A percentile compares a stretch with the other conserved stretches of the same genome.
phyloP scores from a whole-genome alignment of 2,113 vertebrate genomes.

The Phalacrocorax brasilianus region DNA sequence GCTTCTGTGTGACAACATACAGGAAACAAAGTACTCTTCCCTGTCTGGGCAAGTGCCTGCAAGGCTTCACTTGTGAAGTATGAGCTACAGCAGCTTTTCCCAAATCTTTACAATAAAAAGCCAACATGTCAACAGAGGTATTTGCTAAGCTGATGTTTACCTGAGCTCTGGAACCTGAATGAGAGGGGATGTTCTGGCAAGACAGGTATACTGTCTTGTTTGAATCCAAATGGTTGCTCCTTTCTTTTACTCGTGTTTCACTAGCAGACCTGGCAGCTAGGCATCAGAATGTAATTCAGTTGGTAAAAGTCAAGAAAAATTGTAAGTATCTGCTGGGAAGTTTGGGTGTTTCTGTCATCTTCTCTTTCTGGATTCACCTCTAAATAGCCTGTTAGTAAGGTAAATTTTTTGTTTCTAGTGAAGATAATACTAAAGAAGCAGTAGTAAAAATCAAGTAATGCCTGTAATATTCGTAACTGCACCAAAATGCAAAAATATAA shows the following conservation, averaged over 20 bases:
- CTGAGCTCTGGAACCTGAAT: background rate
- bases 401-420: background rate
- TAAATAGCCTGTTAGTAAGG: background rate
- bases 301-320: background rate
- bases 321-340: background rate
- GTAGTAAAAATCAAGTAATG: background rate
- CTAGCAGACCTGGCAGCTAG: background rate
- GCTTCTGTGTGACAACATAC: background rate
- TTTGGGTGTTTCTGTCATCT: background rate
- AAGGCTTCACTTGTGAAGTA: background rate
- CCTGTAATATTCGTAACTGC: background rate
- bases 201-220: background rate
- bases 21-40: background rate
- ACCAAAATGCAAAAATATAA: accelerated
- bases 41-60: background rate
- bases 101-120: background rate
- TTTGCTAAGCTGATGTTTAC: background rate
- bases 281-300: background rate
- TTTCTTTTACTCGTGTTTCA: background rate
- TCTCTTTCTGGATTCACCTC: background rate
- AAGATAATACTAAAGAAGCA: background rate
- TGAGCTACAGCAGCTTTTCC: background rate
- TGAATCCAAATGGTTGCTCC: background rate
- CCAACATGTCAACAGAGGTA: background rate
- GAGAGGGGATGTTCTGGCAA: background rate